Conservation (phyloP, 1,140 invertebrate genomes). For the Ostrea edulis region DNA sequence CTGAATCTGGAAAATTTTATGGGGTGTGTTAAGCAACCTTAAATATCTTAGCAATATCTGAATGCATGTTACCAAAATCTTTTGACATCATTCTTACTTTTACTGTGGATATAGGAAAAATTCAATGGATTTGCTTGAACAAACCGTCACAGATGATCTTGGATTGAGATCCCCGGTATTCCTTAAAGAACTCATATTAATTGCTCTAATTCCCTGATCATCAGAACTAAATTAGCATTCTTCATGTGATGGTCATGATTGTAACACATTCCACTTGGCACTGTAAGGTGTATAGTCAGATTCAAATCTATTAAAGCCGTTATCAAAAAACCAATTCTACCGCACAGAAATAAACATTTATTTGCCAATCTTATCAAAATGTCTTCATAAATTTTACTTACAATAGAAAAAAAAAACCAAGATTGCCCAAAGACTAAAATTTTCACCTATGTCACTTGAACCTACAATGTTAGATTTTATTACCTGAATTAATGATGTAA, state of each 20-base stretch:
- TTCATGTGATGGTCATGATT: neutral
- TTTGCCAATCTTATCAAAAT: constrained; percentile 13
- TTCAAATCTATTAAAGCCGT: neutral
- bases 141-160: neutral
- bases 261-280: neutral
- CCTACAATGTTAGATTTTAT: too few species aligned
- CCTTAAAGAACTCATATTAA: constrained; percentile 14
- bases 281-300: neutral
- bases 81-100: too few species aligned
- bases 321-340: constrained; percentile 19
- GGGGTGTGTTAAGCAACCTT: too few species aligned
- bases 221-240: neutral
- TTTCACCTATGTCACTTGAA: too few species aligned
- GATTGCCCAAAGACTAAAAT: too few species aligned
- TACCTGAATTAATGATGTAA: too few species aligned
- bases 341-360: neutral
- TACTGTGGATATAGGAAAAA: too few species aligned
- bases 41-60: too few species aligned
- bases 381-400: constrained; percentile 6
- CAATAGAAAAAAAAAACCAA: neutral
- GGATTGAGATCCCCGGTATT: neutral
- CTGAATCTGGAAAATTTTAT: too few species aligned
- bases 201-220: neutral
- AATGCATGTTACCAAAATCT: too few species aligned
- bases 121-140: too few species aligned